Percentiles rank a stretch among this genome's conserved stretches.
phyloP scores from a whole-genome alignment of 2,888 invertebrate species.

The Tineola bisselliella region DNA sequence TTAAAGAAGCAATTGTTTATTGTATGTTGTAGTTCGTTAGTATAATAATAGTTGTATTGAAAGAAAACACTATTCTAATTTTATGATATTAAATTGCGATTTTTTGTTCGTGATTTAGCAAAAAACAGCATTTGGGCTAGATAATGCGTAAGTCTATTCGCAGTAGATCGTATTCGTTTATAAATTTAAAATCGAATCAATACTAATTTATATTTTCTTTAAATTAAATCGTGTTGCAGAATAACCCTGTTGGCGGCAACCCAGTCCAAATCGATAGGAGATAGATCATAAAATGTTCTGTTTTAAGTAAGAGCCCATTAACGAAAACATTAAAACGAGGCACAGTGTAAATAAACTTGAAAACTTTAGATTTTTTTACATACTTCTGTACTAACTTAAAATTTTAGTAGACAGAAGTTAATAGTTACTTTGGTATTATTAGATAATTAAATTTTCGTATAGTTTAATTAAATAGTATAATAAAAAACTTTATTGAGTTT shows the following conservation, averaged over 20 bases:
- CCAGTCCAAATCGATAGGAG: slow-evolving; percentile 35
- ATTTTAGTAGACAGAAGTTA: slow-evolving; percentile 15
- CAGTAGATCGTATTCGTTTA: too few relatives aligned
- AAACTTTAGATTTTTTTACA: neutral
- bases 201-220: too few relatives aligned
- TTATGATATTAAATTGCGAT: too few relatives aligned
- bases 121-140: too few relatives aligned
- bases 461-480: neutral
- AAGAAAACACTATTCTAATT: too few relatives aligned
- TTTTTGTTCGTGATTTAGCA: too few relatives aligned
- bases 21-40: too few relatives aligned
- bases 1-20: too few relatives aligned
- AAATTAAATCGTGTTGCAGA: neutral
- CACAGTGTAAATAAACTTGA: slow-evolving; percentile 30
- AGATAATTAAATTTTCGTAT: slow-evolving; percentile 13
- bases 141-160: too few relatives aligned
- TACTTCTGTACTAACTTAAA: neutral
- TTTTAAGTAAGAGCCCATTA: slow-evolving; percentile 49
- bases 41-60: too few relatives aligned
- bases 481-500: neutral
- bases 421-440: slow-evolving; percentile 17
- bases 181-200: too few relatives aligned
- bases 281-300: slow-evolving; percentile 28
- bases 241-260: neutral
- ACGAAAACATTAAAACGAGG: slow-evolving; percentile 35